These are phyloP conservation scores for Zosterops hypoxanthus DNA, from an alignment of 2,113 vertebrate genomes.

Conservation along the genomic window DNA sequence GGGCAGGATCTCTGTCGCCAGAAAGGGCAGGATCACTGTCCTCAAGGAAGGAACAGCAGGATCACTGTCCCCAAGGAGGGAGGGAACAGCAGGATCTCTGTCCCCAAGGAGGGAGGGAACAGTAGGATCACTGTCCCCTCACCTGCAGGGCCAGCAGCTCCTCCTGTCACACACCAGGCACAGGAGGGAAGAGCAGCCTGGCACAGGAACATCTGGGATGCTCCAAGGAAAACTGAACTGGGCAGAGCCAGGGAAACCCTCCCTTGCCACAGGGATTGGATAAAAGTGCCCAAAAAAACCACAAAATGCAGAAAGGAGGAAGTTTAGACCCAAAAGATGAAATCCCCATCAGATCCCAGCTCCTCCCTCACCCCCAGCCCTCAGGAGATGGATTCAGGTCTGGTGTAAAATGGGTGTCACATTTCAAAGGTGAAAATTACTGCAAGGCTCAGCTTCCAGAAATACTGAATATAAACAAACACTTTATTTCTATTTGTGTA, in stretches of 20 bases:
- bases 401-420: background rate
- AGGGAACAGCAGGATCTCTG: too few species aligned
- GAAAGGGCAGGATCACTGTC: too few species aligned
- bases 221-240: background rate
- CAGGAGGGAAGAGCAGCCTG: background rate
- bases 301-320: fast-evolving
- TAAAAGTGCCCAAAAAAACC: background rate
- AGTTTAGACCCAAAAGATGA: background rate
- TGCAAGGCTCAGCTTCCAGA: background rate
- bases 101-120: too few species aligned
- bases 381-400: background rate
- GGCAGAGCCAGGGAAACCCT: background rate
- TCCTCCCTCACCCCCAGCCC: background rate
- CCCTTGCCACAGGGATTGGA: fast-evolving
- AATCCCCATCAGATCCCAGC: background rate
- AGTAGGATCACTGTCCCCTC: background rate
- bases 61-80: too few species aligned
- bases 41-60: too few species aligned
- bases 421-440: background rate
- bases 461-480: background rate
- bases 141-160: background rate
- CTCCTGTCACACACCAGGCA: background rate
- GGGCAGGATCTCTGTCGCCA: background rate
- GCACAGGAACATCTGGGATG: background rate
- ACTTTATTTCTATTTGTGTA: conserved; percentile 30